Evolutionary conservation across 2,888 invertebrate genomes (phyloP), one percentile per base, ranked within the genome.

Genomic region (Molanna angustata): DNA sequence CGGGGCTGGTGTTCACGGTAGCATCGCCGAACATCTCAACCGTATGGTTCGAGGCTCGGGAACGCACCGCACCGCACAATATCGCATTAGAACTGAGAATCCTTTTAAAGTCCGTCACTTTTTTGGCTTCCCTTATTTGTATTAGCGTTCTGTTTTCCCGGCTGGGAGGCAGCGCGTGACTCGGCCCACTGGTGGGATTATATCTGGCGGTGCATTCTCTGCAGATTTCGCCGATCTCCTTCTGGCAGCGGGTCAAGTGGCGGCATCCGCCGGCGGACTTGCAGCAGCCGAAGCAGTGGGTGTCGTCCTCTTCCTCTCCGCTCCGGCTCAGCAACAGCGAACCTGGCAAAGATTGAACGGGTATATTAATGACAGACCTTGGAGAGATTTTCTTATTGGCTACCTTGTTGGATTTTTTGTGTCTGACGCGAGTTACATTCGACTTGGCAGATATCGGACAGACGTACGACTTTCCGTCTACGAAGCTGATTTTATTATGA

Each of bases 91-190:
- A 73, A 69, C 73, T 73, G 67, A 81, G 80, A 79, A 82, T 79
- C 80, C 80, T 78, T 72, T 79, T 76, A 74, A 82, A 80, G 72
- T 82, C 78, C 27, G 71, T 70, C 67, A 79, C 76, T 77, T 79
- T 73, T 62, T 76, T 70, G 78, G 81, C 79, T 79, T 80, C 80
- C 61, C 76, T 74, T 69, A 81, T 80, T 69, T 77, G 74, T 66
- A 72, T 67, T 67, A 81, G 66, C 67, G 76, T 66, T 64, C 70
- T 73, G 69, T 76, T 77, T 67, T 75, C 71, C 63, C 76, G 59
- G 54, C 62, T 62, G 60, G 64, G 21, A 59, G 60, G 49, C 62
- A 63, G 47, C 63, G 63, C 27, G 58, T 43, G 52, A 63, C 72
- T 67, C 69, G 68, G 63, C 69, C 71, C 66, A n/a, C n/a, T n/a